Evolutionary conservation across 2,888 invertebrate species (phyloP).

Genomic region (Caenorhabditis sulstoni): DNA sequence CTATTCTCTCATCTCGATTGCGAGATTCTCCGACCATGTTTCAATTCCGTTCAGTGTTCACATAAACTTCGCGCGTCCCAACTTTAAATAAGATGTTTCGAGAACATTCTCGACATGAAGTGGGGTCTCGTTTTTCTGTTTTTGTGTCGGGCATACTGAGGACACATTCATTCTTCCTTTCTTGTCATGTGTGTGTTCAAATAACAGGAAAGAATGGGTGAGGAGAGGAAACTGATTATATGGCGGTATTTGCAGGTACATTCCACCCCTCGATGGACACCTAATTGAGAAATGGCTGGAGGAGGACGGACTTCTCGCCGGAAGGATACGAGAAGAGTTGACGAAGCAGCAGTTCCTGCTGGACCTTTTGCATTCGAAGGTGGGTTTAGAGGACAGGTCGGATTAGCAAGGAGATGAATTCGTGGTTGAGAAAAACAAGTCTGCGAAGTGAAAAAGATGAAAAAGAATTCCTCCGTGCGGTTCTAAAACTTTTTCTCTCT

Average conservation of each 20-base stretch:
- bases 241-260: slow-evolving; percentile 67
- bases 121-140: slow-evolving; percentile 6
- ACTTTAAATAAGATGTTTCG: too few species aligned
- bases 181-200: slow-evolving; percentile 3
- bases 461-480: too few species aligned
- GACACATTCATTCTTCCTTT: slow-evolving; percentile 2
- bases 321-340: slow-evolving; percentile 72
- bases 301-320: slow-evolving; percentile 60
- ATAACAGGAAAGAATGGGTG: too few species aligned
- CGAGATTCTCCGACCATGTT: too few species aligned
- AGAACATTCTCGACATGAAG: not conserved
- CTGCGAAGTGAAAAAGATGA: not conserved
- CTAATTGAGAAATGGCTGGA: slow-evolving; percentile 70
- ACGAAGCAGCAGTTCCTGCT: slow-evolving; percentile 74
- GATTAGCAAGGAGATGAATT: slow-evolving; percentile 17
- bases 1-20: too few species aligned
- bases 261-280: slow-evolving; percentile 59
- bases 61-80: too few species aligned
- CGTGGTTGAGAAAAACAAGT: slow-evolving; percentile 15
- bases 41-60: too few species aligned
- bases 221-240: too few species aligned
- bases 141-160: slow-evolving; percentile 5
- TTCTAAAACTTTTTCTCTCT: too few species aligned
- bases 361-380: slow-evolving; percentile 73
- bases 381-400: slow-evolving; percentile 42